Percentiles rank a stretch among this genome's conserved stretches.
Conservation (phyloP, 1,140 invertebrate genomes). For the Nomia melanderi region DNA sequence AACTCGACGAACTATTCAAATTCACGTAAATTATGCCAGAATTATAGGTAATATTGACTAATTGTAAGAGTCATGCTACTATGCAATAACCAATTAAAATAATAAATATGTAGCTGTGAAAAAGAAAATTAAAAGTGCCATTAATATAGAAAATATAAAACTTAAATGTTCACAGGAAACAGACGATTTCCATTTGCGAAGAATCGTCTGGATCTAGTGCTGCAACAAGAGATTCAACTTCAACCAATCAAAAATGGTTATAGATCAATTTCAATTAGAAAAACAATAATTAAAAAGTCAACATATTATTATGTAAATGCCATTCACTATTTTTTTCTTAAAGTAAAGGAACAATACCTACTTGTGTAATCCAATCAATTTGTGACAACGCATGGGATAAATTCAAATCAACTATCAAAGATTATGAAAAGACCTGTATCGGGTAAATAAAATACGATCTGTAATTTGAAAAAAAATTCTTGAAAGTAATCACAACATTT, state of each 20-base stretch:
- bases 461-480: not conserved
- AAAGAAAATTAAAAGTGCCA: not conserved
- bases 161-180: no score
- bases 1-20: no score
- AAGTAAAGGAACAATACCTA: not conserved
- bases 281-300: not conserved
- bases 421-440: not conserved
- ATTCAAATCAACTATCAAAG: not conserved
- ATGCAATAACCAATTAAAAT: no score
- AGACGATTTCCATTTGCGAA: not conserved
- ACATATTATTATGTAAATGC: no score
- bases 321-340: not conserved
- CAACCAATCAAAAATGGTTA: not conserved
- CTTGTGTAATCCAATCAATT: not conserved
- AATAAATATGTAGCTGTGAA: not conserved
- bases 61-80: no score
- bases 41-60: no score
- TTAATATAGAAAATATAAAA: not conserved
- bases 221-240: not conserved
- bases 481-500: not conserved
- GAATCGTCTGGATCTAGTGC: not conserved
- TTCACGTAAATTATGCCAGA: no score
- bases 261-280: not conserved
- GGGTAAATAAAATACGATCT: not conserved
- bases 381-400: not conserved